Evolutionary conservation across 1,140 invertebrate species (phyloP), one percentile per base, ranked within the genome.

Genomic region (Pinna nobilis): DNA sequence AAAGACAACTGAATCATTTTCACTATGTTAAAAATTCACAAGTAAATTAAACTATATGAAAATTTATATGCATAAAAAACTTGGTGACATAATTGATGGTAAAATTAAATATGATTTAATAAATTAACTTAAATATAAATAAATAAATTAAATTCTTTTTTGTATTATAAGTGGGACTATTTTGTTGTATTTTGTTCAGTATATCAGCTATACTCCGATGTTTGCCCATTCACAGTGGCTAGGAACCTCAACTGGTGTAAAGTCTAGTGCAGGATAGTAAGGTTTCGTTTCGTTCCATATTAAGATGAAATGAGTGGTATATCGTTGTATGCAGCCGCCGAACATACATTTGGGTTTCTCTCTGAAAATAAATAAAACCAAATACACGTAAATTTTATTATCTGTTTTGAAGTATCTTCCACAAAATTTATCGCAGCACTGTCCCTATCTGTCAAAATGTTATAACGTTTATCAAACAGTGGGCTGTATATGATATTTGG

Each of bases 221-320:
- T 72, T 72, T 15, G 61, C 70, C 70, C 70, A 72, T 41, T 61
- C 61, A 49, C 70, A 72, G 30, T 65, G 50, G 25, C 50, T 57
- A 20, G 70, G 70, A 47, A 64, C 44, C 25, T 64, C 60, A 32
- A 64, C 20, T 13, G n/a, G 44, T 7, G 69, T 50, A 55, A 71
- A 71, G 37, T 71, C 59, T n/a, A 71, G 47, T 18, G 69, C 35
- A 5, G 69, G 69, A 33, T 35, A 64, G 25, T 64, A 71, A 11
- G 69, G 69, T 15, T 51, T 50, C 9, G 69, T 44, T 44, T 64
- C 41, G 60, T 71, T 71, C 69, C 69, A 71, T 41, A 71, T 71
- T 18, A 71, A 44, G 15, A 71, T 49, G 44, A 37, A 37, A n/a
- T 71, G 70, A 1, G 33, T 25, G 11, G 37, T 57, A 11, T 72